These are phyloP conservation scores for Homalodisca vitripennis DNA, from an alignment of 1,140 invertebrate species.

Conservation along the genomic window DNA sequence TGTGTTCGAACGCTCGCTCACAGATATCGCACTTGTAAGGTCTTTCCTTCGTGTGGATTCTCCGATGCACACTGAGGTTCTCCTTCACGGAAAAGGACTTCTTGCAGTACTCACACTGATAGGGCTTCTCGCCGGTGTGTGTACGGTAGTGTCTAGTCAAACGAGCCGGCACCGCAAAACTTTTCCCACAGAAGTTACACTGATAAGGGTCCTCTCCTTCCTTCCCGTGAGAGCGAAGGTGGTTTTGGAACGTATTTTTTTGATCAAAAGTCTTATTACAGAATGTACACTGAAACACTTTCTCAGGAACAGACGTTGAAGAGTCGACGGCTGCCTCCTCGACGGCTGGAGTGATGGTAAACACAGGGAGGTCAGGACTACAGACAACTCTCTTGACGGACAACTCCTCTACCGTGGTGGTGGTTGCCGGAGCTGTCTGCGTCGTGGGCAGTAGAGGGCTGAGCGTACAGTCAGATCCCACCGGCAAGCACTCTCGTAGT, in stretches of 20 bases:
- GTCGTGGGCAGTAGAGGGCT: conserved; percentile 37
- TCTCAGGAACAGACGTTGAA: conserved; percentile 37
- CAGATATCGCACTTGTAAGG: conserved; percentile 89
- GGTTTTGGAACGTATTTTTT: conserved; percentile 59
- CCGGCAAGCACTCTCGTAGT: conserved; percentile 37
- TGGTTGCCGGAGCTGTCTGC: conserved; percentile 8
- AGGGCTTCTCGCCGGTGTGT: conserved; percentile 83
- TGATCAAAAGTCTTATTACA: conserved; percentile 60
- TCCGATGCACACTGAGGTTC: conserved; percentile 86
- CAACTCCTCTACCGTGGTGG: conserved; percentile 26
- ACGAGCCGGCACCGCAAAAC: conserved; percentile 87
- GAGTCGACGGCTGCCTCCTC: conserved; percentile 39
- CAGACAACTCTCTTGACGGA: conserved; percentile 45
- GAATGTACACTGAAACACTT: conserved; percentile 53
- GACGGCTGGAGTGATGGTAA: conserved; percentile 38
- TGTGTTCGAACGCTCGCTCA: conserved; percentile 88
- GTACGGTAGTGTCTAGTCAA: conserved; percentile 88
- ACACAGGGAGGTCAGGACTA: conserved; percentile 44
- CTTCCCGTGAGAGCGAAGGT: conserved; percentile 57
- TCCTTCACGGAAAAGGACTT: conserved; percentile 92
- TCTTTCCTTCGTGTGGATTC: conserved; percentile 87
- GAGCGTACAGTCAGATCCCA: conserved; percentile 43
- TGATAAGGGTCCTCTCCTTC: conserved; percentile 73
- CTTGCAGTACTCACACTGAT: conserved; percentile 89
- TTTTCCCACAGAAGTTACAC: conserved; percentile 89